Evolutionary conservation across 2,797 vertebrate genomes (phyloP).

Genomic region (Silurus lanzhouensis): DNA sequence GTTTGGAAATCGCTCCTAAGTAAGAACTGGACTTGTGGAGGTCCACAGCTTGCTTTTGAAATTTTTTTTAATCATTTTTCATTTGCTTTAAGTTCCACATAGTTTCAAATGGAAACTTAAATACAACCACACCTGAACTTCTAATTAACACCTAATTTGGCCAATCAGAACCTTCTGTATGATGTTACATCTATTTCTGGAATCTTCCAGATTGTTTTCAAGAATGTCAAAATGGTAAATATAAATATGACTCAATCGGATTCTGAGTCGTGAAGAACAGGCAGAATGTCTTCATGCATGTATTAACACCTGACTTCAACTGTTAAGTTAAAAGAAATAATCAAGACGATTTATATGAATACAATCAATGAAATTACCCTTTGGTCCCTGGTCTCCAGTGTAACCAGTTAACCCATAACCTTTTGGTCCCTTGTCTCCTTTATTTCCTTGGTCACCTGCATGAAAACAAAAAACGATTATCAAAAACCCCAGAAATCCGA

Average conservation of each 20-base stretch:
- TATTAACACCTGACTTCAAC: background rate
- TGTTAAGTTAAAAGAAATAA: background rate
- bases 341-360: background rate
- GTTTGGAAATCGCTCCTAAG: background rate
- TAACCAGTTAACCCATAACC: conserved; percentile 68
- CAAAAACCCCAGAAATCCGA: background rate
- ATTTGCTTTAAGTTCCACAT: background rate
- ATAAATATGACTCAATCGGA: background rate
- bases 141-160: background rate
- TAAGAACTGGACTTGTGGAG: background rate
- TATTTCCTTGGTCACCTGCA: conserved; percentile 72
- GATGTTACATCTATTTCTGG: background rate
- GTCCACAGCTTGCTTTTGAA: background rate
- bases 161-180: background rate
- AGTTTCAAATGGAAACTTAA: background rate
- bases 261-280: background rate
- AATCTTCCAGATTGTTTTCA: background rate
- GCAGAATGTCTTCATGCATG: background rate
- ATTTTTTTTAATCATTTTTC: background rate
- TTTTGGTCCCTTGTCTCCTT: conserved; percentile 70
- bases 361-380: conserved; percentile 59
- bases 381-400: conserved; percentile 68
- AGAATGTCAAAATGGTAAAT: background rate
- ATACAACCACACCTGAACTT: background rate
- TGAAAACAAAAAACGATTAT: conserved; percentile 26